Percentiles rank a stretch among this genome's conserved stretches.
These are phyloP conservation scores for Steromphala cineraria DNA, from an alignment of 2,888 invertebrate species.

Conservation along the genomic window DNA sequence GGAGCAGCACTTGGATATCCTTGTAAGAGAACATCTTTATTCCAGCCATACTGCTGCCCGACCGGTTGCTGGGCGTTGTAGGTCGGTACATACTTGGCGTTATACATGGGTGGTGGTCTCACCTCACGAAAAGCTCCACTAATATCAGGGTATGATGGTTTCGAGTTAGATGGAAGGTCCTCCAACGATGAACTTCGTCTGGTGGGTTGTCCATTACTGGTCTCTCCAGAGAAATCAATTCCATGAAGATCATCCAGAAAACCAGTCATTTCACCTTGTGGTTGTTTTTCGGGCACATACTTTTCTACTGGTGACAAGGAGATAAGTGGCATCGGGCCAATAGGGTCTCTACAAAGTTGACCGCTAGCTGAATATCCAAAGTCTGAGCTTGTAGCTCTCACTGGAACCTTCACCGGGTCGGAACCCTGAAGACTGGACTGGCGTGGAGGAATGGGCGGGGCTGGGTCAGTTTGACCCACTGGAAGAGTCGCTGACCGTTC, in stretches of 20 bases:
- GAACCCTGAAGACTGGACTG: background rate
- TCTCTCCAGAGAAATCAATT: conserved; percentile 49
- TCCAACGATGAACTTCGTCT: conserved; percentile 34
- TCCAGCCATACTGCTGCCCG: conserved; percentile 48
- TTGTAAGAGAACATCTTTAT: conserved; percentile 31
- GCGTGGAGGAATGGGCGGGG: conserved; percentile 4
- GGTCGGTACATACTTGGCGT: background rate
- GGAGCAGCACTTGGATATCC: background rate
- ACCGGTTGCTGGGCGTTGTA: background rate
- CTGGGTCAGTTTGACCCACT: background rate
- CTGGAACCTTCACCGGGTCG: background rate
- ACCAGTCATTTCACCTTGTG: background rate
- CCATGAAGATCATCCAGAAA: conserved; percentile 58
- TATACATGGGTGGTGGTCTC: background rate
- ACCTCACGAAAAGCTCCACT: conserved; percentile 59
- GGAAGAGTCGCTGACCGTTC: background rate
- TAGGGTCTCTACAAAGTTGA: background rate
- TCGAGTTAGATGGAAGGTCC: conserved; percentile 34
- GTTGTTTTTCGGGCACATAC: background rate
- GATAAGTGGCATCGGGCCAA: conserved; percentile 33
- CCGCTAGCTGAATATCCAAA: background rate
- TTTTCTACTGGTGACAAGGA: conserved; percentile 35
- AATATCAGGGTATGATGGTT: conserved; percentile 60
- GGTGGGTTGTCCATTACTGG: background rate
- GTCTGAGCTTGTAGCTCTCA: background rate